Conservation (phyloP, 2,888 invertebrate species). For the Volucella bombylans region DNA sequence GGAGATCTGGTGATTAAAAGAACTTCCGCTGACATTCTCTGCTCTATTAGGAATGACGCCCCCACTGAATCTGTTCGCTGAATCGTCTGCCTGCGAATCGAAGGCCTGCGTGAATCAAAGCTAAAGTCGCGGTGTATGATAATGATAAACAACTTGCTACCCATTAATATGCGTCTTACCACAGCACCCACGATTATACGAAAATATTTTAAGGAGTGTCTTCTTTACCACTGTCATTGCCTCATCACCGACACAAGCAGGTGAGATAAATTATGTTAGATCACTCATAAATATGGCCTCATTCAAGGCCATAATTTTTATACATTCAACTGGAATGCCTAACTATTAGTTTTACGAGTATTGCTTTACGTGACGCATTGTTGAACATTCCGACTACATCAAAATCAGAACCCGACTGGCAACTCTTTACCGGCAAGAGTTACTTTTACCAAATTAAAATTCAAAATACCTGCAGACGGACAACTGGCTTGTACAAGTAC, state of each 20-base stretch:
- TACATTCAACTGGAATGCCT: neutral
- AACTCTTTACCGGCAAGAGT: conserved; percentile 24
- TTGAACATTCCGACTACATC: conserved; percentile 11
- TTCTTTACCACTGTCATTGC: too few species aligned
- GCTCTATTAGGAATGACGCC: too few species aligned
- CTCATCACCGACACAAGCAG: neutral
- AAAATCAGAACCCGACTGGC: conserved; percentile 30
- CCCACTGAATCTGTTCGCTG: too few species aligned
- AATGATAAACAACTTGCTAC: too few species aligned
- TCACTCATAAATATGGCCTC: neutral
- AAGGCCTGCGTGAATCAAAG: too few species aligned
- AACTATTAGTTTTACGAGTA: neutral
- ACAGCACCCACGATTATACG: too few species aligned
- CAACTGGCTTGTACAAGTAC: neutral
- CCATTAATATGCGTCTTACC: too few species aligned
- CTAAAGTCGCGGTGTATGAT: too few species aligned
- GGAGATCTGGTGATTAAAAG: too few species aligned
- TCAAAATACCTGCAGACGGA: conserved; percentile 30
- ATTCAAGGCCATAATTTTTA: neutral
- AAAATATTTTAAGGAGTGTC: neutral
- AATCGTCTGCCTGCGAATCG: too few species aligned
- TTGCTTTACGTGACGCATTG: neutral
- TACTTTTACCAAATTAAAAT: conserved; percentile 34
- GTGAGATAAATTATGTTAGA: neutral
- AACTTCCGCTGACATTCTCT: too few species aligned